phyloP scores from a whole-genome alignment of 1,140 invertebrate species.

The Chionoecetes opilio region DNA sequence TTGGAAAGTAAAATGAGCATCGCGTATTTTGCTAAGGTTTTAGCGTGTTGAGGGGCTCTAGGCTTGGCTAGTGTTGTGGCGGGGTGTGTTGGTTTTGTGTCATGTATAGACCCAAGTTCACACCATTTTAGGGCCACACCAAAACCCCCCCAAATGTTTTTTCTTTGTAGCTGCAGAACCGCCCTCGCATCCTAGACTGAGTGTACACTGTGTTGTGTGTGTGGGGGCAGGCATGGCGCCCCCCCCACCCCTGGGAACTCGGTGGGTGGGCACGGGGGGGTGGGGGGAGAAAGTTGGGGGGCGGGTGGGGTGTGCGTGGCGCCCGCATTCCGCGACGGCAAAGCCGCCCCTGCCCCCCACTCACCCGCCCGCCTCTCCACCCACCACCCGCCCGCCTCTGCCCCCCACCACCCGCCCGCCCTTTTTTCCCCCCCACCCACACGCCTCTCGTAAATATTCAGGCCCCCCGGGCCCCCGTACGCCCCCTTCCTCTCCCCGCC shows the following conservation, averaged over 20 bases:
- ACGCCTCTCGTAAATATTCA: no score
- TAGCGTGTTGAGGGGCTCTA: not conserved
- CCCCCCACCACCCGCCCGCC: no score
- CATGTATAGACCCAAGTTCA: constrained; percentile 60
- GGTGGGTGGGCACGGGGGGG: not conserved
- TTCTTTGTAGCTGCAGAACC: constrained; percentile 63
- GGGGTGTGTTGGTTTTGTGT: not conserved
- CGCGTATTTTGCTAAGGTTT: no score
- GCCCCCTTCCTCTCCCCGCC: no score
- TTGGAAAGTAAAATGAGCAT: not conserved
- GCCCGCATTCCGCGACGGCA: constrained; percentile 78
- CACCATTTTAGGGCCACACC: constrained; percentile 55
- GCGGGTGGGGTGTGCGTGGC: constrained; percentile 75
- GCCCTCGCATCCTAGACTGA: constrained; percentile 65
- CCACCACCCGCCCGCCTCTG: no score
- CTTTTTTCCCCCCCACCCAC: constrained; percentile 54
- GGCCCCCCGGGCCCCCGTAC: no score
- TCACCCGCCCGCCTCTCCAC: constrained; percentile 40
- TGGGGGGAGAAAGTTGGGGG: constrained; percentile 70
- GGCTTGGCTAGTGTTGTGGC: not conserved
- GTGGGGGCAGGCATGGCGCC: not conserved
- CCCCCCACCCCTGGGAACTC: not conserved
- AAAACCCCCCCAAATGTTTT: constrained; percentile 74
- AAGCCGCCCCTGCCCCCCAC: constrained; percentile 55
- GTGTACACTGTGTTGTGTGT: constrained; percentile 47